These are phyloP conservation scores for Rousettus leschenaultii DNA, from an alignment of 2,113 vertebrate species.

Conservation along the genomic window DNA sequence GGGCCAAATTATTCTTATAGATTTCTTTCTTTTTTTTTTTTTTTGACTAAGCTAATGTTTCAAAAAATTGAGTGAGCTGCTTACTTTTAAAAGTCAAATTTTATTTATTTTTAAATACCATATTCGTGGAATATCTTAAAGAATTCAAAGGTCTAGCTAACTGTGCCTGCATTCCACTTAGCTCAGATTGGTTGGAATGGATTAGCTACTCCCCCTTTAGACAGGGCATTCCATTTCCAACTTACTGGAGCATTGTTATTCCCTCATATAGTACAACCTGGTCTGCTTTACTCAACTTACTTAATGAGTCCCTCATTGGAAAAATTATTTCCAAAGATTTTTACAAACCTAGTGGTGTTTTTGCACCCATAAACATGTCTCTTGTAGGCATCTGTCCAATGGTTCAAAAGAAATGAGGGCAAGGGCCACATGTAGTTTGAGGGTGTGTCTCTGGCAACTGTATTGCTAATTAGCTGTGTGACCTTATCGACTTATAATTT, in stretches of 20 bases:
- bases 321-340: constrained; percentile 28
- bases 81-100: neutral
- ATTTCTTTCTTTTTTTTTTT: neutral
- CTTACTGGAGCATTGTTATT: neutral
- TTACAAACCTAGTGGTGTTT: neutral
- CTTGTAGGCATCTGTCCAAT: neutral
- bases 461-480: constrained; percentile 4
- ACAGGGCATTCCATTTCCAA: neutral
- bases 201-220: neutral
- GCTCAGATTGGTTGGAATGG: neutral
- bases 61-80: neutral
- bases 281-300: neutral
- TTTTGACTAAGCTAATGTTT: neutral
- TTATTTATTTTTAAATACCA: neutral
- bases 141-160: neutral
- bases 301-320: neutral
- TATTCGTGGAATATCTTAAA: neutral
- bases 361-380: neutral
- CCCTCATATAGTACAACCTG: neutral
- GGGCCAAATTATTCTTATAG: neutral
- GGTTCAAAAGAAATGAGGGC: constrained; percentile 28
- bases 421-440: constrained; percentile 11
- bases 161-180: neutral
- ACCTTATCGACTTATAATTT: constrained; percentile 48
- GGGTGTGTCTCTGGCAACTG: neutral